Evolutionary conservation across 2,888 invertebrate species (phyloP), one percentile per base, ranked within the genome.

Genomic region (Cremastinae sp.): DNA sequence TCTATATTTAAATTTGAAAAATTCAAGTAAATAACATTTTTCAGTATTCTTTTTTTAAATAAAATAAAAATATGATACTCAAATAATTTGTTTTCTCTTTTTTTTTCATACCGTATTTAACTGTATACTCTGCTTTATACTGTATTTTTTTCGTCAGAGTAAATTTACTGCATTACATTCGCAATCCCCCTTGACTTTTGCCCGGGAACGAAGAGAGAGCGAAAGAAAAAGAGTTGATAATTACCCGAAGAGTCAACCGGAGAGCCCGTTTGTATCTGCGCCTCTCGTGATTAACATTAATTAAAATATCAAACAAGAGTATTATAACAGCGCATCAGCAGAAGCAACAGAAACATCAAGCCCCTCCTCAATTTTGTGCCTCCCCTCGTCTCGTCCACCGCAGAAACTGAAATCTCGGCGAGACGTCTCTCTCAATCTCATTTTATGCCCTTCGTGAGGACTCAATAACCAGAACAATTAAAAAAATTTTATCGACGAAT

Each of bases 141-240:
- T n/a, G n/a, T n/a, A n/a, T n/a, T n/a, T n/a, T n/a, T n/a, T n/a
- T n/a, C n/a, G n/a, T n/a, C n/a, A n/a, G 59, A 41, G 73, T 4
- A 43, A 43, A 71, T 41, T 41, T 34, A 34, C 45, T 58, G 38
- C 38, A 38, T 65, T 56, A 65, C 45, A 61, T 41, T 61, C 53
- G 28, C 28, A 41, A 70, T 65, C 41, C 71, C 66, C 56, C 47
- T 62, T 75, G 71, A 71, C 66, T 75, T 74, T 71, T 56, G 66
- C 53, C 75, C 71, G 61, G 53, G 53, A 65, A 34, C 65, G 28
- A 41, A 41, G 41, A 69, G 68, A 74, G 68, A 56, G 53, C 61
- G 61, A 36, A 54, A 56, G 73, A 76, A 74, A 71, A 72, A 74
- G 79, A 69, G 74, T 71, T 61, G 71, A 75, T 75, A 75, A 75